Evolutionary conservation across 2,888 invertebrate species (phyloP).

Genomic region (Aricia artaxerxes): DNA sequence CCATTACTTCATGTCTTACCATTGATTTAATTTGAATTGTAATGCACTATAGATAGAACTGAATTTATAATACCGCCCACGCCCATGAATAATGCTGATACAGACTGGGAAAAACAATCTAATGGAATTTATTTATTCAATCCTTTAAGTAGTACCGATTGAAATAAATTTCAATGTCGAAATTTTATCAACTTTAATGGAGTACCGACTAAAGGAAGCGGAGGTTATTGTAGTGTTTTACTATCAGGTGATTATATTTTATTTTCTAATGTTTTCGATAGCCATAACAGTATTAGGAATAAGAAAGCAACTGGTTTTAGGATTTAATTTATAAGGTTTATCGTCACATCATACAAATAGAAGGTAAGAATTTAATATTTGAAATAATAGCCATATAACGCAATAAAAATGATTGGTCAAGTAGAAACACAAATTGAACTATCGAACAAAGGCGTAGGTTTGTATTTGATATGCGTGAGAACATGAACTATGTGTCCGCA

Average conservation of each 20-base stretch:
- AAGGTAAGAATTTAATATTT: neutral
- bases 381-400: neutral
- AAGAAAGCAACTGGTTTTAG: neutral
- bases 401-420: neutral
- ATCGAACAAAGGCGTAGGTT: constrained; percentile 10
- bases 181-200: neutral
- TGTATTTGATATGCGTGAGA: constrained; percentile 19
- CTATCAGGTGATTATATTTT: neutral
- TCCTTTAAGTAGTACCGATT: constrained; percentile 19
- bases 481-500: constrained; percentile 7
- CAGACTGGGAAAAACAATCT: constrained; percentile 4
- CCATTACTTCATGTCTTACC: constrained; percentile 14
- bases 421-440: neutral
- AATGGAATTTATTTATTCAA: constrained; percentile 10
- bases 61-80: constrained; percentile 26
- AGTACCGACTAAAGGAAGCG: neutral
- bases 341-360: too few relatives aligned
- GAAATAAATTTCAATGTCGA: neutral
- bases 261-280: neutral
- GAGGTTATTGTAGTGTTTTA: neutral
- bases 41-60: constrained; percentile 23
- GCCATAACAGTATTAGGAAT: neutral
- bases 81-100: constrained; percentile 25
- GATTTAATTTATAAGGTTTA: too few relatives aligned
- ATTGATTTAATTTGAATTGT: constrained; percentile 24